Evolutionary conservation across 2,797 vertebrate species (phyloP), one percentile per base, ranked within the genome.

Genomic region (Manis javanica): DNA sequence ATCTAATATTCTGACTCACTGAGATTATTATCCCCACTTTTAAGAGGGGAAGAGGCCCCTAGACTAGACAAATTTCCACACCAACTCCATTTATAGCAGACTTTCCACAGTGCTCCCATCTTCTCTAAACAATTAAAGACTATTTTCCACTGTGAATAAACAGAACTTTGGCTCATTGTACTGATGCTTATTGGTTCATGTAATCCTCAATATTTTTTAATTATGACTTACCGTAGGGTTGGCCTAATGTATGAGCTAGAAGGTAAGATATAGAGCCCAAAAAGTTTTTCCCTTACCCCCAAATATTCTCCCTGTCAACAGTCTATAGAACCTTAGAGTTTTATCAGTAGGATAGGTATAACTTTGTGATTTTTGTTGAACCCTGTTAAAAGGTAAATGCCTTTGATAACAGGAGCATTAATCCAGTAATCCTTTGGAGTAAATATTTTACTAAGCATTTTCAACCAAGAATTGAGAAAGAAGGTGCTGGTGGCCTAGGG

Each of bases 361-460:
- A 16, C 24, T 37, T 90, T 82, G 12, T 21, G 19, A 26, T 49
- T 49, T 46, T 77, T 82, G 18, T 90, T 77, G 3, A 11, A 5
- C 86, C 89, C 7, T 96, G 14, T 84, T 72, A 75, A 84, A 64
- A 63, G 51, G 3, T 78, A 79, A 81, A 92, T 61, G 39, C 10
- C 57, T 86, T 4, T 90, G 46, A 24, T 37, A 71, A 90, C 29
- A 59, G 23, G 59, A 61, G 6, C 29, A 75, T 94, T 64, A 69
- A 64, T 68, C 18, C 23, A 85, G 16, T 72, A 68, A 82, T 37
- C 6, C 7, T 64, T 66, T 39, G 31, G 21, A 46, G 2, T 8
- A 21, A 90, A 34, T 57, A 78, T 66, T 94, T 91, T 84, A 83
- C 94, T 74, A 87, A 84, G 3, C 42, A 74, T 75, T 87, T 85